phyloP scores from a whole-genome alignment of 1,140 invertebrate genomes.

The Xylocopa sonorina region DNA sequence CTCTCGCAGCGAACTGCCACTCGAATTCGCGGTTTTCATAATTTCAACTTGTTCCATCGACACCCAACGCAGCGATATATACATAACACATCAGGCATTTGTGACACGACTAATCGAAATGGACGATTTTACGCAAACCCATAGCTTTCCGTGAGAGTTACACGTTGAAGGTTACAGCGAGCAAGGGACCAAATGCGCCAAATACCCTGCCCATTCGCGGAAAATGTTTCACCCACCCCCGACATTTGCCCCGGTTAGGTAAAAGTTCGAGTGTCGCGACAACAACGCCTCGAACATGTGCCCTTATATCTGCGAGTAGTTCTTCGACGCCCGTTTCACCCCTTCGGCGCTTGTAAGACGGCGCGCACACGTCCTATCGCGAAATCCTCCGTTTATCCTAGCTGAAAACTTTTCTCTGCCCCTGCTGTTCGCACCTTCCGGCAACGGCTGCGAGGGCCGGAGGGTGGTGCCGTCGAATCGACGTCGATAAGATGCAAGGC shows the following conservation, averaged over 20 bases:
- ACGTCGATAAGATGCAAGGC: constrained; percentile 4
- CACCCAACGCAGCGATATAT: too few relatives aligned
- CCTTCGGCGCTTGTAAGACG: not conserved
- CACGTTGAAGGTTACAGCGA: too few relatives aligned
- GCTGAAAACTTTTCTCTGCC: constrained; percentile 26
- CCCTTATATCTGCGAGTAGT: constrained; percentile 23
- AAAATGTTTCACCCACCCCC: constrained; percentile 10
- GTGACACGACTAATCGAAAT: too few relatives aligned
- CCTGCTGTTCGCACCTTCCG: constrained; percentile 25
- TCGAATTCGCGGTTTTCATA: not conserved
- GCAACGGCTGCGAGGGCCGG: not conserved
- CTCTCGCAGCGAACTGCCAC: not conserved
- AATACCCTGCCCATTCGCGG: too few relatives aligned
- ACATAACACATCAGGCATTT: too few relatives aligned
- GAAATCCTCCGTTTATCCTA: constrained; percentile 26
- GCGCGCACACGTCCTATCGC: constrained; percentile 13
- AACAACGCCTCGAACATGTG: constrained; percentile 18
- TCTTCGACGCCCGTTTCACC: constrained; percentile 6
- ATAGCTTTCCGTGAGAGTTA: too few relatives aligned
- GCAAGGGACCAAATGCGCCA: too few relatives aligned
- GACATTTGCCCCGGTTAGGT: constrained; percentile 2
- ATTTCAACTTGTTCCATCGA: not conserved
- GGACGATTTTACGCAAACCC: too few relatives aligned
- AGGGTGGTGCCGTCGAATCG: not conserved
- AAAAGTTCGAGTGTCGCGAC: constrained; percentile 28